Conservation (phyloP, 2,113 vertebrate genomes). For the Geococcyx californianus region DNA sequence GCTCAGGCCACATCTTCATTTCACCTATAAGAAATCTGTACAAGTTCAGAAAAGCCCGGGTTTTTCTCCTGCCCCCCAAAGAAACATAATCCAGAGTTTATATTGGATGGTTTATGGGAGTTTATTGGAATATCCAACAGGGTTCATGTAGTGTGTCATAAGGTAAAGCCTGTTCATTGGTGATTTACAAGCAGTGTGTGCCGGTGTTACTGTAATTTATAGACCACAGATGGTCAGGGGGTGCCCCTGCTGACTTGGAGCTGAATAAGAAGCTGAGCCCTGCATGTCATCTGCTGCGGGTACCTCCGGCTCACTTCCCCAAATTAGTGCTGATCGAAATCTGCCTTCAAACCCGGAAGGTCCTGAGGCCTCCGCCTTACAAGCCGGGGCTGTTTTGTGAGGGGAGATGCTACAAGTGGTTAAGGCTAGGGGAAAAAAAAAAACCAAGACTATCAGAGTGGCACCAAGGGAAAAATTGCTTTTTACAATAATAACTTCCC, state of each 20-base stretch:
- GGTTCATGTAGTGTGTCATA: slow-evolving; percentile 81
- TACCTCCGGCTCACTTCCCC: slow-evolving; percentile 70
- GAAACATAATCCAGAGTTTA: slow-evolving; percentile 79
- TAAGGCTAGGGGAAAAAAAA: neutral
- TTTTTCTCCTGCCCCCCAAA: slow-evolving; percentile 56
- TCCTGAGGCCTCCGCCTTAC: neutral
- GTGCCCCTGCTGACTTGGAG: slow-evolving; percentile 78
- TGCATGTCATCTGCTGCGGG: slow-evolving; percentile 72
- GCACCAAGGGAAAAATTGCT: neutral
- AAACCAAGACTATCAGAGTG: neutral
- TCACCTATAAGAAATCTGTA: neutral
- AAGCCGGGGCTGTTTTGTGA: neutral
- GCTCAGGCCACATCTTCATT: neutral
- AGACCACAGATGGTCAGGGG: slow-evolving; percentile 80
- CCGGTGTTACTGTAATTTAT: slow-evolving; percentile 82
- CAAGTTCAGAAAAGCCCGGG: slow-evolving; percentile 50
- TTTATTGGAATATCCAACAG: slow-evolving; percentile 85
- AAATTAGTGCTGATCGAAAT: slow-evolving; percentile 47
- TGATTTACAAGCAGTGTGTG: slow-evolving; percentile 84
- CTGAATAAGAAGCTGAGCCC: slow-evolving; percentile 77
- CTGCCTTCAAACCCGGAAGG: slow-evolving; percentile 49
- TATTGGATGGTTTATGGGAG: slow-evolving; percentile 77
- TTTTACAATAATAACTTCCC: neutral
- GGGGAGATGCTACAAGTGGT: neutral
- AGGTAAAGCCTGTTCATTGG: slow-evolving; percentile 79